phyloP scores from a whole-genome alignment of 2,113 vertebrate species.

The Neoarius graeffei region DNA sequence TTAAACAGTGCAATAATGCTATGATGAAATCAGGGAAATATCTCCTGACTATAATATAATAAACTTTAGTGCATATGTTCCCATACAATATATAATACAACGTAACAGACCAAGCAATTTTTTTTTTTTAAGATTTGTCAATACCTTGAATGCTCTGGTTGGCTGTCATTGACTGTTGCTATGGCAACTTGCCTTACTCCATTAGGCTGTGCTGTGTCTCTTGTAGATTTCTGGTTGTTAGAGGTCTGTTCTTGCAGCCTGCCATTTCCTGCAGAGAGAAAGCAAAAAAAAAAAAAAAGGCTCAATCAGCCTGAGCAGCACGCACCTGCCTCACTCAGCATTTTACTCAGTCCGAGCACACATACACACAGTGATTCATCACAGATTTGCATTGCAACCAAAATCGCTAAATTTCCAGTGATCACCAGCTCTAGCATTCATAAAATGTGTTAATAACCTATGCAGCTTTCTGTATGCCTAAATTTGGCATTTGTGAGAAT shows the following conservation, averaged over 20 bases:
- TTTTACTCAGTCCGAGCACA: constrained; percentile 36
- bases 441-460: not conserved
- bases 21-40: not conserved
- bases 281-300: constrained; percentile 31
- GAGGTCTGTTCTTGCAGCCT: constrained; percentile 65
- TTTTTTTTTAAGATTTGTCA: constrained; percentile 57
- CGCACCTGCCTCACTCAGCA: constrained; percentile 61
- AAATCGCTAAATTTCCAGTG: constrained; percentile 25
- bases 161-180: constrained; percentile 60
- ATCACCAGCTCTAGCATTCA: constrained; percentile 26
- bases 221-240: constrained; percentile 62
- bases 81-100: constrained; percentile 28
- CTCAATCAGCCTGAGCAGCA: constrained; percentile 56
- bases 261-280: constrained; percentile 63
- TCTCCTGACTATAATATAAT: not conserved
- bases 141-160: constrained; percentile 74
- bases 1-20: not conserved
- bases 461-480: not conserved
- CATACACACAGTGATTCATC: constrained; percentile 26
- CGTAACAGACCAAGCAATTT: constrained; percentile 17
- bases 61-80: constrained; percentile 14
- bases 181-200: constrained; percentile 58
- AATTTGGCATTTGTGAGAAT: not conserved
- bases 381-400: constrained; percentile 28
- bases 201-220: constrained; percentile 48